Evolutionary conservation across 2,113 vertebrate genomes (phyloP).

Genomic region (Campylorhamphus procurvoides): DNA sequence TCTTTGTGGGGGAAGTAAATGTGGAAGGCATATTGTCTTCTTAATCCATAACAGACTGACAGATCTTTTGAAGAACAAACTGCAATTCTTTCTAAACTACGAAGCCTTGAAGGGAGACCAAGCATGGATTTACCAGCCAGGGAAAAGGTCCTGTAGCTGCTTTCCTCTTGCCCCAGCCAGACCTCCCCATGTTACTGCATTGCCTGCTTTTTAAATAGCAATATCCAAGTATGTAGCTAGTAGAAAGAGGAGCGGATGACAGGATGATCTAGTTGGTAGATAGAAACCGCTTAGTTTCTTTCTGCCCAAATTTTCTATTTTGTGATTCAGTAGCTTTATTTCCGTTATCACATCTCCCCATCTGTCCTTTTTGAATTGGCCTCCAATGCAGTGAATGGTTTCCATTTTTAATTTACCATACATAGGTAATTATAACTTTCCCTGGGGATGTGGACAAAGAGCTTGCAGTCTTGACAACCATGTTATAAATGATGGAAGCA

Average conservation of each 20-base stretch:
- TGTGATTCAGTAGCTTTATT: background rate
- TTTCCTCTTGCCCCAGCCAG: background rate
- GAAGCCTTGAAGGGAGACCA: background rate
- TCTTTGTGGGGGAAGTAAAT: background rate
- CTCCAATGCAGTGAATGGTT: background rate
- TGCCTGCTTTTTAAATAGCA: background rate
- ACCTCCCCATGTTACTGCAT: background rate
- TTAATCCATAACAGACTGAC: conserved; percentile 37
- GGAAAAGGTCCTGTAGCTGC: background rate
- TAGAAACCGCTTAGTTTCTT: background rate
- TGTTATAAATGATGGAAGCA: background rate
- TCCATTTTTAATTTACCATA: background rate
- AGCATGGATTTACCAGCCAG: background rate
- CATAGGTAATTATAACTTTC: background rate
- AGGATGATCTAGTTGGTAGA: background rate
- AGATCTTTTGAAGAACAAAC: conserved; percentile 23
- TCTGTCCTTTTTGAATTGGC: background rate
- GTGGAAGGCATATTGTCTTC: conserved; percentile 30
- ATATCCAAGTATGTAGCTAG: background rate
- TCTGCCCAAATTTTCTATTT: background rate
- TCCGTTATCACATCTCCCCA: background rate
- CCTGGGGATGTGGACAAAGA: background rate
- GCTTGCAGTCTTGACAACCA: background rate
- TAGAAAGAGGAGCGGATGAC: background rate
- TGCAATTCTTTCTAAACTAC: conserved; percentile 8